Evolutionary conservation across 2,797 vertebrate genomes (phyloP).

Genomic region (Loriculus beryllinus): DNA sequence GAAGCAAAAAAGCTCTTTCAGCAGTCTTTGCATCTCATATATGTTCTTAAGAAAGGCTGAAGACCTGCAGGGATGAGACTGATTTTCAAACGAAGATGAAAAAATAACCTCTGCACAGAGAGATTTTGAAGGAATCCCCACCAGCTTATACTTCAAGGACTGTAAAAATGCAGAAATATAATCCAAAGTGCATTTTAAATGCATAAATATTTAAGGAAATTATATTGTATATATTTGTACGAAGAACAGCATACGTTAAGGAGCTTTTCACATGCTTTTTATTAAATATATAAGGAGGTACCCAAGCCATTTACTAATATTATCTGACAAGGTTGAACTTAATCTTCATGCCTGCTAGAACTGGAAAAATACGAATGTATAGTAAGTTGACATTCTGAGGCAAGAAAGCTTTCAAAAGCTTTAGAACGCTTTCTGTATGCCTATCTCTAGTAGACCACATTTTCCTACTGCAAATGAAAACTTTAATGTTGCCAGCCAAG

Average conservation of each 20-base stretch:
- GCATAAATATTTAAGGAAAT: constrained; percentile 50
- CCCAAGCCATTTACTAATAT: constrained; percentile 56
- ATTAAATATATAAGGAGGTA: constrained; percentile 34
- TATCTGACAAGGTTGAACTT: constrained; percentile 68
- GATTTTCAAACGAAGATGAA: constrained; percentile 56
- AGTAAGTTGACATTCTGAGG: constrained; percentile 67
- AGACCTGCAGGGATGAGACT: constrained; percentile 45
- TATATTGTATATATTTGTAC: constrained; percentile 37
- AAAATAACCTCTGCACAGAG: constrained; percentile 20
- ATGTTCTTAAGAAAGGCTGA: constrained; percentile 42
- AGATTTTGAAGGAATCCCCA: constrained; percentile 47
- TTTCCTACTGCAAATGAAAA: constrained; percentile 79
- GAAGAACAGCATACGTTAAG: constrained; percentile 2
- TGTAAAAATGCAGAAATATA: constrained; percentile 38
- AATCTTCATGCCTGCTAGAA: constrained; percentile 58
- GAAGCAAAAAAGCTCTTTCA: constrained; percentile 56
- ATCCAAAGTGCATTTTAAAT: constrained; percentile 47
- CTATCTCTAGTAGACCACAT: constrained; percentile 88
- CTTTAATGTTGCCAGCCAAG: constrained; percentile 84
- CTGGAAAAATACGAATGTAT: constrained; percentile 12
- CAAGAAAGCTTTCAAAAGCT: constrained; percentile 61
- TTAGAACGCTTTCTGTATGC: constrained; percentile 75
- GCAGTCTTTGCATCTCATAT: constrained; percentile 40
- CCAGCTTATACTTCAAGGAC: constrained; percentile 24
- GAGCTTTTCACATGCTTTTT: constrained; percentile 47